These are phyloP conservation scores for Mayetiola destructor DNA, from an alignment of 2,888 invertebrate species.

Conservation along the genomic window DNA sequence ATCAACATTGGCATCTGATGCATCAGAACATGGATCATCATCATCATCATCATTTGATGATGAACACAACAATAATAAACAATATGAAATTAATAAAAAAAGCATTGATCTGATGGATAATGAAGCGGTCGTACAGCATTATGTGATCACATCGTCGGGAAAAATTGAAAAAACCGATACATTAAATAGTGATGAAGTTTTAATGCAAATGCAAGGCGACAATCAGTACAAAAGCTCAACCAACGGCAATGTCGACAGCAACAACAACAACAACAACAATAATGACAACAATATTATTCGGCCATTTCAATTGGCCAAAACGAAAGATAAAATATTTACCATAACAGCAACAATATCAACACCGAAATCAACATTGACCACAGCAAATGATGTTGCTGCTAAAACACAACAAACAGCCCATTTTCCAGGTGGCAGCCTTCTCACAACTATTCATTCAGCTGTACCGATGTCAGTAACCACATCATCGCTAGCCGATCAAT, in stretches of 20 bases:
- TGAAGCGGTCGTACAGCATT: conserved; percentile 19
- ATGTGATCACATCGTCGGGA: conserved; percentile 21
- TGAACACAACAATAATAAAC: conserved; percentile 7
- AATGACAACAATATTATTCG: background rate
- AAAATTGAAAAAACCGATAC: conserved; percentile 19
- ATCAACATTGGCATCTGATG: too few relatives aligned
- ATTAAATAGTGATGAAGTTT: conserved; percentile 19
- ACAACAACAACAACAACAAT: too few relatives aligned
- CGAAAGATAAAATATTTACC: background rate
- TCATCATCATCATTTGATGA: too few relatives aligned
- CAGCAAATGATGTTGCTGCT: conserved; percentile 16
- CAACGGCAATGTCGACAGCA: background rate
- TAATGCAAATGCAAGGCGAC: conserved; percentile 18
- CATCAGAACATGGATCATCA: too few relatives aligned
- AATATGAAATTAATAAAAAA: conserved; percentile 16
- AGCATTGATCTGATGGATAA: conserved; percentile 18
- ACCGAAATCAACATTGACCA: too few relatives aligned
- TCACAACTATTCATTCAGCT: too few relatives aligned
- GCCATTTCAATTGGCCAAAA: too few relatives aligned
- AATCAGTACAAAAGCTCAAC: background rate
- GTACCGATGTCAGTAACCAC: too few relatives aligned
- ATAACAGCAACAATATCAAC: conserved; percentile 18
- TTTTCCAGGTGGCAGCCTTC: too few relatives aligned
- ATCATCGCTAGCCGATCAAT: too few relatives aligned
- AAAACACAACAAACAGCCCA: too few relatives aligned